phyloP scores from a whole-genome alignment of 2,113 vertebrate species.

The Acanthisitta chloris region DNA sequence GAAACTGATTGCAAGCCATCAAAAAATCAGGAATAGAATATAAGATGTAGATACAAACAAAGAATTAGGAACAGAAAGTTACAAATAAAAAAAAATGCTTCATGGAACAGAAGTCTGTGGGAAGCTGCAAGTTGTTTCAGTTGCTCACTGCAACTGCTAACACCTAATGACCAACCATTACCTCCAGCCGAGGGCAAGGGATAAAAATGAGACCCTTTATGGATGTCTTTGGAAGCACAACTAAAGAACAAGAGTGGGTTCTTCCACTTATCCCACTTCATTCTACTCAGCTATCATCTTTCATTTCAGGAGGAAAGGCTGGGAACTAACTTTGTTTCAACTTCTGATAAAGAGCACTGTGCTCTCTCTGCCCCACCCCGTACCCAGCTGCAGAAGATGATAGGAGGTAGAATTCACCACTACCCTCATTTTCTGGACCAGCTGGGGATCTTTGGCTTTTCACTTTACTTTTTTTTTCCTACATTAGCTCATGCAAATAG shows the following conservation, averaged over 20 bases:
- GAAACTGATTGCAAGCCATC: background rate
- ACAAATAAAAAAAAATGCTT: constrained; percentile 8
- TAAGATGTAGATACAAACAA: background rate
- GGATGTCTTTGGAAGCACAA: background rate
- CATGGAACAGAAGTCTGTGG: background rate
- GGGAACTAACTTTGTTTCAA: background rate
- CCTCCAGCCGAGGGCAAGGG: background rate
- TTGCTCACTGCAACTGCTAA: constrained; percentile 8
- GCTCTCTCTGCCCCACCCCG: background rate
- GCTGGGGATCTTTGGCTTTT: background rate
- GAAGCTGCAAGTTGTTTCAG: background rate
- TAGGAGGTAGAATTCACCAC: background rate
- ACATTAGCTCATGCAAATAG: background rate
- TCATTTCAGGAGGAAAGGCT: background rate
- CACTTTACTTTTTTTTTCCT: background rate
- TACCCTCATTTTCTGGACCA: background rate
- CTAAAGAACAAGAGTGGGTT: background rate
- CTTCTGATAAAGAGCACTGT: background rate
- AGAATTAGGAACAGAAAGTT: constrained; percentile 61
- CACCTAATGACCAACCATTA: background rate
- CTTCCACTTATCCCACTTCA: background rate
- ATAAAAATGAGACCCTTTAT: background rate
- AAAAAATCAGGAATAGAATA: constrained; percentile 50
- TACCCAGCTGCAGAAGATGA: background rate
- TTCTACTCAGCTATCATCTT: background rate